Evolutionary conservation across 2,113 vertebrate species (phyloP), one percentile per base, ranked within the genome.

Genomic region (Eudyptes chrysolophus): DNA sequence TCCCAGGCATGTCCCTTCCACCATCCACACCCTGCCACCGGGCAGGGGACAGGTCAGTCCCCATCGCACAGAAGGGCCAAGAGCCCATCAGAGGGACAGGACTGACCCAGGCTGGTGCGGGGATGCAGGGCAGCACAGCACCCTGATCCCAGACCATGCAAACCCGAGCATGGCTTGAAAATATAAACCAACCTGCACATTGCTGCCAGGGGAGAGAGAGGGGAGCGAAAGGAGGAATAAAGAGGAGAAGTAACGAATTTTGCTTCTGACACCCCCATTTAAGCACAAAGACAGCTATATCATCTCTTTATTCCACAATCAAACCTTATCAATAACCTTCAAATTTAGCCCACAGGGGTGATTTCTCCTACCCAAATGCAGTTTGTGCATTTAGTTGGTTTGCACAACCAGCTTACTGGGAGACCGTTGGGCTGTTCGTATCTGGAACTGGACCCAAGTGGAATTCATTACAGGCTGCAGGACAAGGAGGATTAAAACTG

Each of bases 21-120:
- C 4, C 1, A 24, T 7, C 36, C 60, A 17, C 32, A 54, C 11
- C 30, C 54, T 22, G 20, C 36, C 18, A 0, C 51, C 0, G 0
- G 49, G 15, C 40, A 76, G 34, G 32, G 61, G 2, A 49, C 4
- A 1, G 29, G 27, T 70, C 32, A 1, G 32, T 51, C 60, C 27
- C 60, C 26, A 8, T 1, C 1, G 0, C 1, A 6, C 22, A 38
- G 64, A 26, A 40, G 13, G 38, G 10, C 4, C n/a, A 54, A 30
- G n/a, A 92, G 42, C 13, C 46, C 26, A 2, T 16, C 46, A 26
- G 51, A 42, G 17, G 48, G 57, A 7, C 15, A 6, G 51, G 34
- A 27, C 54, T 19, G 42, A 10, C 4, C 54, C 49, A 8, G 76
- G 36, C 29, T 80, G 54, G 16, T 4, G 3, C 4, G 2, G 30